Evolutionary conservation across 2,888 invertebrate species (phyloP).

Genomic region (Dione juno): DNA sequence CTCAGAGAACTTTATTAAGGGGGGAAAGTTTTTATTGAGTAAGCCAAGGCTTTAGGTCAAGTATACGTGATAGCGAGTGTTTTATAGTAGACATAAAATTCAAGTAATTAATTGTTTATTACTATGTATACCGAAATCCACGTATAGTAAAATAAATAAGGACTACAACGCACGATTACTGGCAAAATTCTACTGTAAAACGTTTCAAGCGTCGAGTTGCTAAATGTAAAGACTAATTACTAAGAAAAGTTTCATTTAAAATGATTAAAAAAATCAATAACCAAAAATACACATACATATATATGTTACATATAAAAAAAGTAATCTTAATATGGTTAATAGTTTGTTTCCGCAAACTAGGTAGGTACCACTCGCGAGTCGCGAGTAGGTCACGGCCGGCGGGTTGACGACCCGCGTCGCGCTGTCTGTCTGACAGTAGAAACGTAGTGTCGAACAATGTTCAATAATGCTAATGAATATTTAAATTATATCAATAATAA

Average conservation of each 20-base stretch:
- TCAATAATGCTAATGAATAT: background rate
- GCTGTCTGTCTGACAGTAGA: conserved; percentile 39
- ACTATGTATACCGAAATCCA: background rate
- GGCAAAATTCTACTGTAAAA: too few species aligned
- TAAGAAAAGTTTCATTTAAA: too few species aligned
- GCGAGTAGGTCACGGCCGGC: conserved; percentile 45
- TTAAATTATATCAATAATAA: too few species aligned
- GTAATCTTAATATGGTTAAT: background rate
- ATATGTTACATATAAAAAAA: background rate
- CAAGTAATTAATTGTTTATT: background rate
- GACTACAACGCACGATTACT: background rate
- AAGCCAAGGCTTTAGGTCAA: conserved; percentile 20
- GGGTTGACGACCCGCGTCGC: conserved; percentile 44
- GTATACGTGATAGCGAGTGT: background rate
- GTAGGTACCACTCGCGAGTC: conserved; percentile 35
- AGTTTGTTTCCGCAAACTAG: conserved; percentile 38
- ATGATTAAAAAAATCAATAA: too few species aligned
- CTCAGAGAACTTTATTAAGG: background rate
- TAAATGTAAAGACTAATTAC: too few species aligned
- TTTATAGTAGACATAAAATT: background rate
- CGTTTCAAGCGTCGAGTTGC: too few species aligned
- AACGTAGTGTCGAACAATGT: background rate
- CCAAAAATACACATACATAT: too few species aligned
- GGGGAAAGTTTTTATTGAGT: conserved; percentile 18
- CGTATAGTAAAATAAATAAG: background rate